Conservation (phyloP, 1,140 invertebrate genomes). For the Aphelenchoides besseyi region DNA sequence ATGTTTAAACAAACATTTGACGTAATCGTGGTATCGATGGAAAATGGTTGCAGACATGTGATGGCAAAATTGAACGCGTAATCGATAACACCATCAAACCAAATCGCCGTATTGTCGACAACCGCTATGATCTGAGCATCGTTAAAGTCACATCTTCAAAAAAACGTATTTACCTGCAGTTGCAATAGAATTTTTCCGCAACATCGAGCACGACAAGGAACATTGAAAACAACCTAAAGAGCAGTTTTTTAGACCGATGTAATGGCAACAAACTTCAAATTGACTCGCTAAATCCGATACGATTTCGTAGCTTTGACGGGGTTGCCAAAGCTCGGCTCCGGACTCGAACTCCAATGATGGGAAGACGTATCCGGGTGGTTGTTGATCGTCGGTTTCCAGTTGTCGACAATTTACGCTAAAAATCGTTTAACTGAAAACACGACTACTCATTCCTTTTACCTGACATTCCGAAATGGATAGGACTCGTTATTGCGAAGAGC, state of each 20-base stretch:
- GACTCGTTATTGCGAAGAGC: neutral
- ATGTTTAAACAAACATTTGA: too few relatives aligned
- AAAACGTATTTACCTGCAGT: neutral
- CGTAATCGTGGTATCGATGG: neutral
- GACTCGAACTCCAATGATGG: neutral
- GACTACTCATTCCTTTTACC: neutral
- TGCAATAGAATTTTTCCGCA: conserved; percentile 1
- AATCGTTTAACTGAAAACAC: neutral
- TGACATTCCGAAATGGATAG: conserved; percentile 6
- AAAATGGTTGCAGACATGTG: neutral
- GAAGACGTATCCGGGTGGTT: conserved; percentile 5
- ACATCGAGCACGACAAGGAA: neutral
- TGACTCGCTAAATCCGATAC: neutral
- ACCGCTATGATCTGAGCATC: too few relatives aligned
- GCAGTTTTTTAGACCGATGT: neutral
- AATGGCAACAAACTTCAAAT: neutral
- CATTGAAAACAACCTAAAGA: conserved; percentile 10
- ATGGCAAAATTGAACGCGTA: conserved; percentile 8
- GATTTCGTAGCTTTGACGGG: conserved; percentile 6
- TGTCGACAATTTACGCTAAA: conserved; percentile 2
- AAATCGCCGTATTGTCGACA: neutral
- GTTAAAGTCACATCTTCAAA: too few relatives aligned
- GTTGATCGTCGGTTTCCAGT: conserved; percentile 18
- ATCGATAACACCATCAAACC: conserved; percentile 1
- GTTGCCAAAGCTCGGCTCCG: neutral